Evolutionary conservation across 2,113 vertebrate species (phyloP), one percentile per base, ranked within the genome.

Genomic region (Scomber japonicus): DNA sequence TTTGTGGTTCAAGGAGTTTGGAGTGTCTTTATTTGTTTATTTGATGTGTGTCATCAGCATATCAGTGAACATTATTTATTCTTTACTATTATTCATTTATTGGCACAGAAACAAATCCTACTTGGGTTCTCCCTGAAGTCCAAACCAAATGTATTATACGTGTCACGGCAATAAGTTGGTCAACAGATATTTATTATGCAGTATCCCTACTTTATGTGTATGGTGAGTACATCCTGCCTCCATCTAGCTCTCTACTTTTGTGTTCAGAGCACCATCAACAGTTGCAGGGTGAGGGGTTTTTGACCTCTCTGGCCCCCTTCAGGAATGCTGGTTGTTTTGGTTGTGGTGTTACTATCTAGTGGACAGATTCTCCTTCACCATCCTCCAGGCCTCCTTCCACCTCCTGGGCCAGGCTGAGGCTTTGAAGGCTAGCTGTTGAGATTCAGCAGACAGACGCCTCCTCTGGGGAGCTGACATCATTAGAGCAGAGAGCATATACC

Each of bases 381-480:
- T 81, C 74, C 63, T 80, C 17, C 54, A 49, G 71, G 48, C 69
- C 68, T 82, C 55, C 59, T 66, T 79, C 54, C 63, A 70, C 67
- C 66, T 81, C 49, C 13, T 11, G 48, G 70, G 69, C 67, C 74
- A 31, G 80, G 55, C 69, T 51, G 76, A 76, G 64, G 72, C 78
- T 83, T 83, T 89, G 79, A 91, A 86, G 71, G 85, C 83, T 67
- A 65, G 88, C 60, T 88, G 92, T 88, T 92, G 87, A 89, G 88
- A 92, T 93, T 91, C 91, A 82, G 84, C 83, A 83, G 85, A 89
- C 83, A 81, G 78, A 85, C 51, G 35, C 78, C 56, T 85, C 66
- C 90, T 84, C 88, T 15, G 48, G 86, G 91, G 91, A 90, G 85
- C 89, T 91, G 91, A 93, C 91, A 93, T 92, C 91, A 92, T 93